A percentile compares a stretch with the other conserved stretches of the same genome.
phyloP scores from a whole-genome alignment of 2,888 invertebrate species.

The Halocaridina rubra region DNA sequence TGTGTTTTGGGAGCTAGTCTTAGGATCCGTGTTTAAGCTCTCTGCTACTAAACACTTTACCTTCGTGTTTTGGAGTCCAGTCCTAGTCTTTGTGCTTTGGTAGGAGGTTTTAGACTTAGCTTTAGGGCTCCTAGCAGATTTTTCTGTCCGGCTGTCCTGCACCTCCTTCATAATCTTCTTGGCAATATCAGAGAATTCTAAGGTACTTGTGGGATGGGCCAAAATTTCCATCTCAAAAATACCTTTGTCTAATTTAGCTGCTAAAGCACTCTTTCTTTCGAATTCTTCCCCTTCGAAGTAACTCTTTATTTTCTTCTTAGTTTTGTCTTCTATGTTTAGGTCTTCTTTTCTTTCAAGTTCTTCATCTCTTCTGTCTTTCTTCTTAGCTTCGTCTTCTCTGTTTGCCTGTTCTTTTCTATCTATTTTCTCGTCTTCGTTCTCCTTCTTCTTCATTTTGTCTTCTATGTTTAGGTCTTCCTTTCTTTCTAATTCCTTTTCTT shows the following conservation, averaged over 20 bases:
- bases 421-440: background rate
- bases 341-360: background rate
- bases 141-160: conserved; percentile 23
- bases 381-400: background rate
- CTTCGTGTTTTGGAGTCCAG: no score
- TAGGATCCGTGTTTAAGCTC: no score
- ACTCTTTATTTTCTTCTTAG: background rate
- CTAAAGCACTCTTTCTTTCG: background rate
- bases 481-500: background rate
- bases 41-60: no score
- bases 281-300: background rate
- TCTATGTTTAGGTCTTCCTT: background rate
- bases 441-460: background rate
- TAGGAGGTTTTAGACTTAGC: background rate
- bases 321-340: background rate
- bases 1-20: no score
- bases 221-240: background rate
- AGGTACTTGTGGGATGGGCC: background rate
- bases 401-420: no score
- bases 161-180: conserved; percentile 53
- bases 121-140: background rate
- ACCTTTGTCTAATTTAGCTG: background rate
- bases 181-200: conserved; percentile 44
- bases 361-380: background rate
- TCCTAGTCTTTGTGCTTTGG: no score